phyloP scores from a whole-genome alignment of 2,113 vertebrate genomes.

The Lepus timidus region DNA sequence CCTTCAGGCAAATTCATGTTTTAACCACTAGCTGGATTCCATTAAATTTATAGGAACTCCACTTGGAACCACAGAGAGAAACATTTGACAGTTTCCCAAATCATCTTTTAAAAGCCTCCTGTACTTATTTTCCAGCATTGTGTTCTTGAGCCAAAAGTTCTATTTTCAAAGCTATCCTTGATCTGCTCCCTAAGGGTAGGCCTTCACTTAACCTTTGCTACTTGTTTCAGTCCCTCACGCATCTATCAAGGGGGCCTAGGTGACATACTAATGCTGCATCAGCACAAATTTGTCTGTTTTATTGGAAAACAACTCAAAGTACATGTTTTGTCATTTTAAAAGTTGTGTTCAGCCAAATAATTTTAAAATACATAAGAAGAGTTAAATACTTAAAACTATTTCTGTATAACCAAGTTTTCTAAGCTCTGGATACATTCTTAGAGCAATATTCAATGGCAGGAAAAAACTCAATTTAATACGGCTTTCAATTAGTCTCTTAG shows the following conservation, averaged over 20 bases:
- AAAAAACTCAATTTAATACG: slow-evolving; percentile 47
- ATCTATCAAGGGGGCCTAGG: background rate
- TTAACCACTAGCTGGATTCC: background rate
- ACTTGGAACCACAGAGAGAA: background rate
- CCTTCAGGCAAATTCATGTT: background rate
- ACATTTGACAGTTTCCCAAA: background rate
- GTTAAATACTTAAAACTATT: slow-evolving; percentile 59
- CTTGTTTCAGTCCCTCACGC: background rate
- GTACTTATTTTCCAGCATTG: background rate
- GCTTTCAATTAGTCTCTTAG: slow-evolving; percentile 16
- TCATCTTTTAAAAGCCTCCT: background rate
- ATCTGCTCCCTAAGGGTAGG: background rate
- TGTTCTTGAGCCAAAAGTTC: background rate
- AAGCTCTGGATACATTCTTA: background rate
- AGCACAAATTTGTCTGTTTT: slow-evolving; percentile 46
- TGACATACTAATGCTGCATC: slow-evolving; percentile 2
- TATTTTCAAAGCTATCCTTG: background rate
- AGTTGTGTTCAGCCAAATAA: slow-evolving; percentile 33
- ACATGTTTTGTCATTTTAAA: slow-evolving; percentile 53
- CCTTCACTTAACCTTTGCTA: slow-evolving; percentile 20
- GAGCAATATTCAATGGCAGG: slow-evolving; percentile 34
- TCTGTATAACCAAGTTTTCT: slow-evolving; percentile 42
- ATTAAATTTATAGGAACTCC: background rate
- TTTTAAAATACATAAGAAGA: slow-evolving; percentile 45
- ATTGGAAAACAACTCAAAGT: slow-evolving; percentile 60